Evolutionary conservation across 2,888 invertebrate species (phyloP), one percentile per base, ranked within the genome.

Genomic region (Campopleginae sp.): DNA sequence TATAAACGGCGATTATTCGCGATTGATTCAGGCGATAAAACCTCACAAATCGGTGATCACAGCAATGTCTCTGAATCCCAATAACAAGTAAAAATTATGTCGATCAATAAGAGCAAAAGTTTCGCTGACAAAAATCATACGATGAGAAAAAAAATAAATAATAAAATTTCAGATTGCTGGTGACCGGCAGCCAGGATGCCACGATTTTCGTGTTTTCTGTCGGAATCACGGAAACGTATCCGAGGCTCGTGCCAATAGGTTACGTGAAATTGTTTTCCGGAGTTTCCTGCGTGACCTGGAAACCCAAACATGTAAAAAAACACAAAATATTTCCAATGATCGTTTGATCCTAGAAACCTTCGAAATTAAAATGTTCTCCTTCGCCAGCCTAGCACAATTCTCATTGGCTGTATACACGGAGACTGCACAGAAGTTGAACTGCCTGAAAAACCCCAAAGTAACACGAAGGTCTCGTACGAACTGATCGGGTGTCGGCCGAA

Each of bases 201-300:
- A 96, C 96, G 0, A 95, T 97, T 87, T 97, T 97, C 89, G 94
- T 96, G 78, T 97, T 96, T 90, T 91, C 94, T 46, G 86, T 97
- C 23, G 77, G 90, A 63, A 72, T 65, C 1, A 85, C 88, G 0
- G 91, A 92, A 14, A 86, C 90, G 0, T 93, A 94, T 27, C 94
- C 95, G 0, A 94, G 95, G 76, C 88, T 97, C 70, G 89, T 94
- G 8, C 96, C 96, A 23, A 94, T 97, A 58, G 97, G 97, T 0
- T 97, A 95, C 87, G 94, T 97, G 17, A 94, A 95, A 76, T 94
- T 96, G 0, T 95, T 95, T 0, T 96, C 96, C 65, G 94, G 95
- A 66, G 95, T 96, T 0, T 95, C 95, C 2, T 96, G 94, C 89
- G 94, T 97, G 90, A 95, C 95, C 14, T 97, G 97, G 97, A 96